Conservation (phyloP, 2,888 invertebrate genomes). For the Lochmaea crataegi region DNA sequence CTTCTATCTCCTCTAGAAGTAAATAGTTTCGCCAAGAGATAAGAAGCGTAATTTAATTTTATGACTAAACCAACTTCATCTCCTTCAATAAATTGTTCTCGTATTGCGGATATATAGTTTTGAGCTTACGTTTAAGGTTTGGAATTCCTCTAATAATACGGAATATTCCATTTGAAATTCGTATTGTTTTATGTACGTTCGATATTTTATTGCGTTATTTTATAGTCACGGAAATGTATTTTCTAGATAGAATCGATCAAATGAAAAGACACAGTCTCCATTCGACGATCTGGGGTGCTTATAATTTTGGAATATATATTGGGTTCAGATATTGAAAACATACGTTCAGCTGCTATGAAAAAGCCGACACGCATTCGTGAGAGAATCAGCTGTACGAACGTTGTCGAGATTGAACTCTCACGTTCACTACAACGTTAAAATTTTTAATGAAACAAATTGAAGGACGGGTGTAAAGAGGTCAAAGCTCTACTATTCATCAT, state of each 20-base stretch:
- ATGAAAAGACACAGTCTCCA: background rate
- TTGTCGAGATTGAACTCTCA: background rate
- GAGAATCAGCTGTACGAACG: background rate
- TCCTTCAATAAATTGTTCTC: too few relatives aligned
- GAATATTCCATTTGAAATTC: background rate
- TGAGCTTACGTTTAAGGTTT: background rate
- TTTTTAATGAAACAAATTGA: background rate
- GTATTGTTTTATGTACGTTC: conserved; percentile 7
- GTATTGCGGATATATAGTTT: background rate
- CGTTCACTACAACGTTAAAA: background rate
- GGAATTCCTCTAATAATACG: background rate
- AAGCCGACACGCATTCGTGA: background rate
- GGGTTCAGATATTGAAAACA: conserved; percentile 10
- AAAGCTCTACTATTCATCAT: too few relatives aligned
- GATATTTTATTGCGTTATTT: conserved; percentile 1
- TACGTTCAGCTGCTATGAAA: background rate
- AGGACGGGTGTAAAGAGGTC: too few relatives aligned
- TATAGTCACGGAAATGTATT: background rate
- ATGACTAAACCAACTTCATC: too few relatives aligned
- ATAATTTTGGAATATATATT: conserved; percentile 9
- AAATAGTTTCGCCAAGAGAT: too few relatives aligned
- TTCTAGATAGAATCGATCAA: background rate
- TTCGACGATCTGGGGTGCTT: conserved; percentile 4
- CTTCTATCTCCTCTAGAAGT: too few relatives aligned
- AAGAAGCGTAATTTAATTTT: too few relatives aligned